These are phyloP conservation scores for Pimephales promelas DNA, from an alignment of 2,113 vertebrate genomes.

Conservation along the genomic window DNA sequence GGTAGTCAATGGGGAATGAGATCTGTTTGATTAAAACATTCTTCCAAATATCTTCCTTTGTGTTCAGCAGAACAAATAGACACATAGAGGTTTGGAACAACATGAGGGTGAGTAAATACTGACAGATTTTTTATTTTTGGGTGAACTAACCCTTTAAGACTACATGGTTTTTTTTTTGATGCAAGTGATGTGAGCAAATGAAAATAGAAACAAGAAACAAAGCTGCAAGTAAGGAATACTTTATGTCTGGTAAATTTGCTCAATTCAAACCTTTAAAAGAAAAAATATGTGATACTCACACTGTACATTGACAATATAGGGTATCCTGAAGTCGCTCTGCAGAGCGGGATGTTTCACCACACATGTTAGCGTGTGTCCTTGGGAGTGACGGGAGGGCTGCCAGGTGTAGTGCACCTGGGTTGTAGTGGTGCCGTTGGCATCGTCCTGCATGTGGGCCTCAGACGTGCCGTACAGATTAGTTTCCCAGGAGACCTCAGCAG, in stretches of 20 bases:
- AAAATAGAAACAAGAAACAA: not conserved
- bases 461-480: conserved; percentile 86
- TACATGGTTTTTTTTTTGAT: not conserved
- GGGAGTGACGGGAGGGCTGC: conserved; percentile 87
- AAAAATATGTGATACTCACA: conserved; percentile 77
- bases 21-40: too few relatives aligned
- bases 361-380: conserved; percentile 88
- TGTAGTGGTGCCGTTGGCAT: conserved; percentile 90
- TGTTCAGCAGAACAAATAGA: too few relatives aligned
- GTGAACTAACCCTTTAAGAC: too few relatives aligned
- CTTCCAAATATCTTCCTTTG: too few relatives aligned
- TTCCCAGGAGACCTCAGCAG: conserved; percentile 91
- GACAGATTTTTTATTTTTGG: too few relatives aligned
- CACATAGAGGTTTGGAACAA: too few relatives aligned
- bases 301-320: conserved; percentile 88
- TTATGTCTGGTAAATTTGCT: not conserved
- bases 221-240: not conserved
- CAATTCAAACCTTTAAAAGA: not conserved
- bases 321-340: conserved; percentile 85
- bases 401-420: conserved; percentile 88
- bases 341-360: conserved; percentile 92
- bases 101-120: too few relatives aligned
- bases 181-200: not conserved
- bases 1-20: too few relatives aligned
- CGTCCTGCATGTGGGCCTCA: conserved; percentile 81